These are phyloP conservation scores for Bergia puertoricense DNA, from an alignment of 92 coral and sea anemone species.

Conservation along the genomic window DNA sequence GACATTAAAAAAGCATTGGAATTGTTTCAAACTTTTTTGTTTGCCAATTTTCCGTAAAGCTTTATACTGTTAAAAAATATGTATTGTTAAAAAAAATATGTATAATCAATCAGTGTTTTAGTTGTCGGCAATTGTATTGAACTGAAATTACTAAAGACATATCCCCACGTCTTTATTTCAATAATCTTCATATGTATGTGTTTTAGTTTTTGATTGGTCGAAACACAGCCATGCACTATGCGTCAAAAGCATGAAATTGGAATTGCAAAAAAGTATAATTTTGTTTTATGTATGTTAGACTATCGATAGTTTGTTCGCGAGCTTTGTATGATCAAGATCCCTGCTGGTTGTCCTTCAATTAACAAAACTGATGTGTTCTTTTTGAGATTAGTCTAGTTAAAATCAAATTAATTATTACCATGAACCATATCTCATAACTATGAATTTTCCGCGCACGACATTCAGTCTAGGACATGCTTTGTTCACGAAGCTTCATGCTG, in stretches of 20 bases:
- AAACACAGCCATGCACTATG: background rate
- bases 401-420: slow-evolving; percentile 29
- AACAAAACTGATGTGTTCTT: background rate
- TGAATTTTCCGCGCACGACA: background rate
- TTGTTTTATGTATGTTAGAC: background rate
- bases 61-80: too few species aligned
- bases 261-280: too few species aligned
- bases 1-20: too few species aligned
- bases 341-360: slow-evolving; percentile 1
- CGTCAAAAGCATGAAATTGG: background rate
- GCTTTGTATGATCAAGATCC: background rate
- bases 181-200: too few species aligned
- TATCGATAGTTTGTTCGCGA: background rate
- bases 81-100: too few species aligned
- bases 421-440: slow-evolving; percentile 1
- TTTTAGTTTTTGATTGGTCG: background rate
- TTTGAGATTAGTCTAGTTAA: slow-evolving; percentile 19
- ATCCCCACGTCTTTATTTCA: background rate
- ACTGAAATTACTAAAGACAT: background rate
- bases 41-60: too few species aligned
- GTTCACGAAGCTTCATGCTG: background rate
- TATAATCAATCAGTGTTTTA: too few species aligned
- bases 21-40: too few species aligned
- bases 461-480: background rate
- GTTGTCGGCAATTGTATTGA: background rate